These are phyloP conservation scores for Dicyrtoma fusca DNA, from an alignment of 2,888 invertebrate genomes.

Conservation along the genomic window DNA sequence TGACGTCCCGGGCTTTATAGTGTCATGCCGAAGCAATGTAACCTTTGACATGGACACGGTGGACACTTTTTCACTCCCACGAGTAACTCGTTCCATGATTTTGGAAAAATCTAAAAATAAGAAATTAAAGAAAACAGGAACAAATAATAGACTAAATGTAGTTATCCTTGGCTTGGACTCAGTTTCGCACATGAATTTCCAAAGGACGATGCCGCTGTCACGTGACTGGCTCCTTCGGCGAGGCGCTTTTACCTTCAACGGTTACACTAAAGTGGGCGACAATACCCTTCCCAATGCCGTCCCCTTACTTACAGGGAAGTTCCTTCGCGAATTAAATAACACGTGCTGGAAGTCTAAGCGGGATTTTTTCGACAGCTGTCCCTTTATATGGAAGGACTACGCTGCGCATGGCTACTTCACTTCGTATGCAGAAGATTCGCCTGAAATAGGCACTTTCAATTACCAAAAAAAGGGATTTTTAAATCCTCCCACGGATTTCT, in stretches of 20 bases:
- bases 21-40: too few relatives aligned
- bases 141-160: constrained; percentile 63
- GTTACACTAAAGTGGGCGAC: constrained; percentile 91
- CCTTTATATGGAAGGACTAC: constrained; percentile 82
- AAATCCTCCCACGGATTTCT: neutral
- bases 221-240: constrained; percentile 64
- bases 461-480: constrained; percentile 18
- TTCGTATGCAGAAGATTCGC: constrained; percentile 78
- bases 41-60: too few relatives aligned
- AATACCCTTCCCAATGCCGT: constrained; percentile 90
- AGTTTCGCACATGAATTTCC: constrained; percentile 80
- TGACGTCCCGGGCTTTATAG: too few relatives aligned
- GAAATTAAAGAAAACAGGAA: too few relatives aligned
- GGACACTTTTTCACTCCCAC: too few relatives aligned
- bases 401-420: constrained; percentile 74
- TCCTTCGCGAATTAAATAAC: constrained; percentile 67
- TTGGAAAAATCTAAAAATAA: too few relatives aligned
- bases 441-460: neutral
- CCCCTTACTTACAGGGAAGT: constrained; percentile 75
- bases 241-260: constrained; percentile 75
- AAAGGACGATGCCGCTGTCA: constrained; percentile 80
- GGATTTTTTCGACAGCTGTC: constrained; percentile 74
- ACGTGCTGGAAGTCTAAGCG: constrained; percentile 68
- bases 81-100: too few relatives aligned
- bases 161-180: constrained; percentile 82